A percentile compares a stretch with the other conserved stretches of the same genome.
Evolutionary conservation across 92 coral and sea anemone species (phyloP).

Genomic region (Porites cylindrica): DNA sequence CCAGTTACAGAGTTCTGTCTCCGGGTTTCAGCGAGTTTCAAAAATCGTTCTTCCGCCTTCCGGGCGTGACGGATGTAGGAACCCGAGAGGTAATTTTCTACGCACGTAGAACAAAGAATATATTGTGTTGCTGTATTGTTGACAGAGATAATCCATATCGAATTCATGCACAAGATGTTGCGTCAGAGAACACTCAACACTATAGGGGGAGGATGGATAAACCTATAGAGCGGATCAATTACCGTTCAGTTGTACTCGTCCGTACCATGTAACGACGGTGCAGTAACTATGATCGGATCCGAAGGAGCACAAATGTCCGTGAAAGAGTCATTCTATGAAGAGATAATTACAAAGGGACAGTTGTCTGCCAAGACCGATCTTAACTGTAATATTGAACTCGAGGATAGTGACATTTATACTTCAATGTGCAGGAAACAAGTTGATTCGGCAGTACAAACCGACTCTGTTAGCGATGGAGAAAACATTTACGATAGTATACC

Average conservation of each 20-base stretch:
- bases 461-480: slow-evolving; percentile 61
- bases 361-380: neutral
- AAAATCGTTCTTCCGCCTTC: neutral
- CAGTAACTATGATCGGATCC: slow-evolving; percentile 33
- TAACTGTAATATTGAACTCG: slow-evolving; percentile 27
- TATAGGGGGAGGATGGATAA: neutral
- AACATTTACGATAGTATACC: slow-evolving; percentile 93
- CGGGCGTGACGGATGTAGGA: slow-evolving; percentile 44
- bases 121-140: slow-evolving; percentile 4
- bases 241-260: neutral
- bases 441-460: neutral
- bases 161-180: neutral
- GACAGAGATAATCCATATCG: neutral
- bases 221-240: neutral
- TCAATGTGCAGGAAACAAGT: neutral
- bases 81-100: neutral
- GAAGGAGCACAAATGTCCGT: slow-evolving; percentile 25
- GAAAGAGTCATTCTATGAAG: slow-evolving; percentile 36
- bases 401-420: neutral
- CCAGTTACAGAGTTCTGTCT: neutral
- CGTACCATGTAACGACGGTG: slow-evolving; percentile 57
- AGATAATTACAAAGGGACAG: slow-evolving; percentile 10
- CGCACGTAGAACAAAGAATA: slow-evolving; percentile 4
- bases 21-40: slow-evolving; percentile 29
- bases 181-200: slow-evolving; percentile 18